These are phyloP conservation scores for Papilio glaucus DNA, from an alignment of 1,140 invertebrate species.

Conservation along the genomic window DNA sequence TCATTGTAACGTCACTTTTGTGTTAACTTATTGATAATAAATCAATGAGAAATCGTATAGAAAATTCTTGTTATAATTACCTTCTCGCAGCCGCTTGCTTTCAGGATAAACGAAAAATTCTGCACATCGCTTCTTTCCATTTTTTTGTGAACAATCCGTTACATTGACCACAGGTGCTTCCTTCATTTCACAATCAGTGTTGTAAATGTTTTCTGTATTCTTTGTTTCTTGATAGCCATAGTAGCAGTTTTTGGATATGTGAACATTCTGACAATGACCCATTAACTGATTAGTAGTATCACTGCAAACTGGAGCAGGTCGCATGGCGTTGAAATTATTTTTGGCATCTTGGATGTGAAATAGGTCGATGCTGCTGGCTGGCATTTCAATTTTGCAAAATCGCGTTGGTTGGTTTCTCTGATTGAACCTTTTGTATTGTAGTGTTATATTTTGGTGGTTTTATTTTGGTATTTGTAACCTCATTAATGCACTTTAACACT, in stretches of 20 bases:
- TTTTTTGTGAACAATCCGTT: conserved; percentile 44
- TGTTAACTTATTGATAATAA: conserved; percentile 33
- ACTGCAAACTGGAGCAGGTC: conserved; percentile 68
- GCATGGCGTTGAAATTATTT: conserved; percentile 76
- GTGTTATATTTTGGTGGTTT: no score
- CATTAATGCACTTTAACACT: no score
- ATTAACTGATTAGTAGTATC: conserved; percentile 67
- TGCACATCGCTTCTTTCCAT: conserved; percentile 70
- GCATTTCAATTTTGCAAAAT: conserved; percentile 54
- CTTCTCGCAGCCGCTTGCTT: conserved; percentile 73
- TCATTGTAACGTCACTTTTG: conserved; percentile 1
- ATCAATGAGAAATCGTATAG: conserved; percentile 59
- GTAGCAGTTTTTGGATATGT: conserved; percentile 77
- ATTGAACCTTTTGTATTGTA: no score
- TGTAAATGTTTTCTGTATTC: conserved; percentile 46
- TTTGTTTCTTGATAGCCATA: conserved; percentile 73
- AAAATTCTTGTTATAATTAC: conserved; percentile 61
- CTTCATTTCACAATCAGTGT: conserved; percentile 71
- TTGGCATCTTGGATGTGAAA: conserved; percentile 74
- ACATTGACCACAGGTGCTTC: conserved; percentile 48
- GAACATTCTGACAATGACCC: conserved; percentile 71
- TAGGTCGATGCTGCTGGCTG: conserved; percentile 69
- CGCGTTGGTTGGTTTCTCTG: no score
- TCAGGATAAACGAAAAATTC: conserved; percentile 59
- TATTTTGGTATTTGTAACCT: no score